Evolutionary conservation across 2,113 vertebrate genomes (phyloP), one percentile per base, ranked within the genome.

Genomic region (Varanus komodoensis): DNA sequence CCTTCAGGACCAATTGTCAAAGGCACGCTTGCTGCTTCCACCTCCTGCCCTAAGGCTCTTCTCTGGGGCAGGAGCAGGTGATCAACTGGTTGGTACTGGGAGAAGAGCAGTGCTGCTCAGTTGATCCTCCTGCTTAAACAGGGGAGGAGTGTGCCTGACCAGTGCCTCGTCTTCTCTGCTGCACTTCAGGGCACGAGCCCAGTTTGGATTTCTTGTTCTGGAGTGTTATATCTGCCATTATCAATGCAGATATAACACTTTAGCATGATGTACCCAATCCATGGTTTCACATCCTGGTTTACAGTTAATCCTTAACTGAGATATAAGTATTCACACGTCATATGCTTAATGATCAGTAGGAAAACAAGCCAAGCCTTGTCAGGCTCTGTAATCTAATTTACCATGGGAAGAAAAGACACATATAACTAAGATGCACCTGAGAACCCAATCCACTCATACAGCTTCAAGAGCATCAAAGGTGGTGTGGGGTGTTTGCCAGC

Each of bases 281-380:
- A 67, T 57, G 27, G 23, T 25, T 89, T 74, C 88, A 89, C 2
- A 27, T 89, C 81, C 80, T 50, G 52, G 52, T 71, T 75, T n/a
- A 19, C 8, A 44, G 21, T 89, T 89, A 64, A 89, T 50, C 21
- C 57, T 69, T 78, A 78, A 77, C 57, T n/a, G n/a, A 54, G 52
- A 6, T 78, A 64, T 67, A 64, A 17, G 14, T 6, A 29, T 9
- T 34, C 82, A 54, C 34, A 48, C 29, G 77, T n/a, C 23, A 77
- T 2, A 44, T 8, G 19, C 34, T 34, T 73, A 27, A 17, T 73
- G 52, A 50, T 67, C 14, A 32, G 2, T 32, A 19, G 52, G 54
- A n/a, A 88, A 50, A 82, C 34, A 29, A 61, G 61, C 11, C 79
- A 68, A 74, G 25, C 38, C 17, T 34, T 88, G 68, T 71, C 64